Percentiles rank a stretch among this genome's conserved stretches.
Conservation (phyloP, 2,113 vertebrate species). For the Leuciscus idus region DNA sequence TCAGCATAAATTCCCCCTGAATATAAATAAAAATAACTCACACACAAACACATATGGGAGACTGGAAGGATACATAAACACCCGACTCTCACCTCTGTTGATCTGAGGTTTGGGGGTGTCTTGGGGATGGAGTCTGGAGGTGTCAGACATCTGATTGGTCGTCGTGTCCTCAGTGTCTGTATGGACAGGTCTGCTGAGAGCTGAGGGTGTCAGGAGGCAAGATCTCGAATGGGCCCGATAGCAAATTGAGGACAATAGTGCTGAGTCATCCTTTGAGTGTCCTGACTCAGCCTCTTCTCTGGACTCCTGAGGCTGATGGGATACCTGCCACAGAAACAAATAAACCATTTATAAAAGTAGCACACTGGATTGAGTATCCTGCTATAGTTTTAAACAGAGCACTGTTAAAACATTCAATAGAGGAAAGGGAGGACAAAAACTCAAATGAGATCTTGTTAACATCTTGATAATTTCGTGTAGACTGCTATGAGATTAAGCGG, state of each 20-base stretch:
- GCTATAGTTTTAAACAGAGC: background rate
- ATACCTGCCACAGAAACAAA: constrained; percentile 26
- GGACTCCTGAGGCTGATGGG: constrained; percentile 58
- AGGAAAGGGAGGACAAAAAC: background rate
- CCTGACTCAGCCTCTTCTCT: constrained; percentile 51
- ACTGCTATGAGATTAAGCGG: background rate
- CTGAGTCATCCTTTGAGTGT: constrained; percentile 54
- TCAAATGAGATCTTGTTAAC: background rate
- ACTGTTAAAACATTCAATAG: background rate
- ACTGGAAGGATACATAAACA: background rate
- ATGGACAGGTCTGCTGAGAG: constrained; percentile 44
- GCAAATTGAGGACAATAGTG: constrained; percentile 62
- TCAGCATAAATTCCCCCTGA: constrained; percentile 1
- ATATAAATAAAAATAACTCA: background rate
- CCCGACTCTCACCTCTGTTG: constrained; percentile 66
- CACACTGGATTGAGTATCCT: background rate
- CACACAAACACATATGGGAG: background rate
- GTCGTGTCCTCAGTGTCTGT: constrained; percentile 48
- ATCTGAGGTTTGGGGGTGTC: constrained; percentile 57
- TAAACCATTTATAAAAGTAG: background rate
- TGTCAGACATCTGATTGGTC: constrained; percentile 43
- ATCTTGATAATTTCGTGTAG: background rate
- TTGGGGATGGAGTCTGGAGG: constrained; percentile 52
- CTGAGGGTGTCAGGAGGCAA: constrained; percentile 48
- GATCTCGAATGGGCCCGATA: constrained; percentile 63